Evolutionary conservation across 2,888 invertebrate genomes (phyloP).

Genomic region (Ectemnius cavifrons): DNA sequence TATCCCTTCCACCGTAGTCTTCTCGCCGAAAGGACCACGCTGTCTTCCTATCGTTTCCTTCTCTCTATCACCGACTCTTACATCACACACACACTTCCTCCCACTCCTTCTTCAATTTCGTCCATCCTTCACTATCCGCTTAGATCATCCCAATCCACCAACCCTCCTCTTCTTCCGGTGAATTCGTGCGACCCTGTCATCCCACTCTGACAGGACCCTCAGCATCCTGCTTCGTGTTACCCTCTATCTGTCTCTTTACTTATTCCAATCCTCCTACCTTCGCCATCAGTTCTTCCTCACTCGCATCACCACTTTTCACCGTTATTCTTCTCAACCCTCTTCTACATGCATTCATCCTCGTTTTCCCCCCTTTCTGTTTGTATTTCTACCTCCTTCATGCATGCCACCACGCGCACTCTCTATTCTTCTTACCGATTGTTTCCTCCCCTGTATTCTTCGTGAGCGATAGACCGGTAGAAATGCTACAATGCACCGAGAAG

Average conservation of each 20-base stretch:
- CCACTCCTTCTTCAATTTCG: not conserved
- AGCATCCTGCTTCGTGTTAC: no score
- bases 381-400: conserved; percentile 6
- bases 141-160: no score
- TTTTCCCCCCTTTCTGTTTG: not conserved
- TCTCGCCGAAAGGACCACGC: conserved; percentile 24
- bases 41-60: conserved; percentile 34
- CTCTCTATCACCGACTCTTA: conserved; percentile 30
- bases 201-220: no score
- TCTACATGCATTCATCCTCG: conserved; percentile 19
- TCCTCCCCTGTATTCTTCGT: not conserved
- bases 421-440: conserved; percentile 11
- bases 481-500: no score
- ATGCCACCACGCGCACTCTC: conserved; percentile 12
- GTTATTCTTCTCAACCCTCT: conserved; percentile 58
- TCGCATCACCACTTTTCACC: conserved; percentile 31
- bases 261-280: conserved; percentile 17
- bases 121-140: no score
- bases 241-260: not conserved
- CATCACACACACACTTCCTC: conserved; percentile 23
- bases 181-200: no score
- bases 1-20: conserved; percentile 25
- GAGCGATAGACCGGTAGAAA: no score
- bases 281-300: not conserved
- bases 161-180: no score